Percentiles rank a stretch among this genome's conserved stretches.
Evolutionary conservation across 2,797 vertebrate genomes (phyloP).

Genomic region (Acanthiza pusilla): DNA sequence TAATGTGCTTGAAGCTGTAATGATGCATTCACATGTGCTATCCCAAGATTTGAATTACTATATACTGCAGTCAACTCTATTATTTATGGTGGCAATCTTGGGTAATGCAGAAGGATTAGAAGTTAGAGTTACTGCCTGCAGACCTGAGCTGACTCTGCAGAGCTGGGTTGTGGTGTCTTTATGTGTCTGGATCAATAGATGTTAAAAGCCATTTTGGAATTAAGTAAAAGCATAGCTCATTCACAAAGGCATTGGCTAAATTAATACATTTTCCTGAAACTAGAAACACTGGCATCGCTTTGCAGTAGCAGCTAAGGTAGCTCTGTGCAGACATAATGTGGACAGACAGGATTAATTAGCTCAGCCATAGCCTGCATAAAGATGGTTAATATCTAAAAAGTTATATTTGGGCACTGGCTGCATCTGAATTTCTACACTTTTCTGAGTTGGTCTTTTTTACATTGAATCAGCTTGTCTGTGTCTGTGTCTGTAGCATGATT

Average conservation of each 20-base stretch:
- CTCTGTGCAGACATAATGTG: neutral
- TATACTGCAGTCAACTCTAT: neutral
- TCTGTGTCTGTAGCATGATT: neutral
- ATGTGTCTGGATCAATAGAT: neutral
- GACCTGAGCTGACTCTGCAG: neutral
- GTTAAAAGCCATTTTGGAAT: conserved; percentile 20
- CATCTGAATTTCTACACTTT: neutral
- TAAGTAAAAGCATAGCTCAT: neutral
- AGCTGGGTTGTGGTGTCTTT: neutral
- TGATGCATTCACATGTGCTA: neutral
- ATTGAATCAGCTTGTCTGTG: neutral
- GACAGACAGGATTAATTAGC: neutral
- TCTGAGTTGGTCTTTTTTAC: neutral
- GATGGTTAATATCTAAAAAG: neutral
- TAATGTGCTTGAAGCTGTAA: neutral
- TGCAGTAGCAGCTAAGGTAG: neutral
- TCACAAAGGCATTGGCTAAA: neutral
- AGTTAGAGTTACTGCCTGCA: neutral
- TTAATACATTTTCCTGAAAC: neutral
- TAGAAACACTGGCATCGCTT: neutral
- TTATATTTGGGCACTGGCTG: neutral
- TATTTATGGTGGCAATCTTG: neutral
- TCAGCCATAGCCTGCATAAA: neutral
- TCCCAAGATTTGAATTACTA: neutral
- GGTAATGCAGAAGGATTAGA: neutral